Base-by-base conservation (phyloP, 2,797 vertebrate genomes). In the Myotis findleyi region DNA sequence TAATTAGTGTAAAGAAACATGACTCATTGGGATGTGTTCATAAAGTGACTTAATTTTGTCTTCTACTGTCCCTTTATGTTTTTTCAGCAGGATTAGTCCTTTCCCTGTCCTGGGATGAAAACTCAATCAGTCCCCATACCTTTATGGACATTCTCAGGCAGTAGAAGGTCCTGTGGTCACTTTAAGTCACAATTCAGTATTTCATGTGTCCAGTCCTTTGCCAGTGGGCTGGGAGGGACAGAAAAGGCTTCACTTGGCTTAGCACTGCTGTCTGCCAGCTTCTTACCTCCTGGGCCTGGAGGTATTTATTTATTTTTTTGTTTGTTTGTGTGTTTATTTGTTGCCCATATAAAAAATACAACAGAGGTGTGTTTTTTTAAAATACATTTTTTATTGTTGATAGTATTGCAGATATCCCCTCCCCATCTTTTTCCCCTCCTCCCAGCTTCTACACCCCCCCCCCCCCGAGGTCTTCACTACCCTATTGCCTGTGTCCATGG, bases 1-100 rank as follows among this genome's bases (percentile, higher is more conserved):
- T 91, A 85, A 72, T 77, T 25, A 93, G 36, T 47, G 0, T 93
- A 89, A 91, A 84, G 90, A 89, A 91, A 83, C 80, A 49, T 36
- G 87, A 89, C 53, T 95, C 69, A 91, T 49, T 92, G 95, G 49
- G 27, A 77, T 86, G 62, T 76, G 59, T 44, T 84, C 53, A 76
- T 75, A 80, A 81, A 51, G 44, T 3, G 64, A 85, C 49, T 83
- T 92, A 55, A 86, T 91, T 95, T 89, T 57, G 72, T 80, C 38
- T 81, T 47, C 68, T 25, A 12, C 17, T 47, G 33, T 87, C 41
- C 62, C 49, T 88, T 91, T 69, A 64, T 75, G n/a, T 62, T 87
- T 88, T 88, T 92, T 90, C 10, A 13, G 41, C 21, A 62, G 64
- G 36, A 57, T 62, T 75, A 16, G 14, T 76, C 77, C 49, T 94